Percentiles rank a stretch among this genome's conserved stretches.
phyloP scores from a whole-genome alignment of 2,797 vertebrate genomes.

The Denticeps clupeoides region DNA sequence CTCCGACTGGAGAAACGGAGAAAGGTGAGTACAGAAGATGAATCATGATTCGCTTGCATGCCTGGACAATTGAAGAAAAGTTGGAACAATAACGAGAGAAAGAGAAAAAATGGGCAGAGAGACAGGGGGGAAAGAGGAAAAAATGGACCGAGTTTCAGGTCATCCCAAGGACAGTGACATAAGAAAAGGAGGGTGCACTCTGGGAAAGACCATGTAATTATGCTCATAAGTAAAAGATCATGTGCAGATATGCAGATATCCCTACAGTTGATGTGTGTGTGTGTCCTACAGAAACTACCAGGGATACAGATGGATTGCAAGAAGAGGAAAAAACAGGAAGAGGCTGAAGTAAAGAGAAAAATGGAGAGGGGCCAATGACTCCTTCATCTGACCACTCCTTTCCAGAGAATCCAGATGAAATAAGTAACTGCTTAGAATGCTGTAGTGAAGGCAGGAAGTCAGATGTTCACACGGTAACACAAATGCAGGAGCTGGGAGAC shows the following conservation, averaged over 20 bases:
- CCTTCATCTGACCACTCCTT: too few species aligned
- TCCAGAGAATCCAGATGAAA: too few species aligned
- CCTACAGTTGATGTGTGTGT: slow-evolving; percentile 13
- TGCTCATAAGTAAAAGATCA: neutral
- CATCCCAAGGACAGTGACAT: slow-evolving; percentile 2
- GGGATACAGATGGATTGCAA: slow-evolving; percentile 5
- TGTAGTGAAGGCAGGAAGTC: neutral
- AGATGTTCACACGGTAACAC: neutral
- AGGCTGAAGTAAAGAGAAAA: neutral
- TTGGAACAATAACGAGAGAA: slow-evolving; percentile 38
- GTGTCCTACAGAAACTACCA: slow-evolving; percentile 8
- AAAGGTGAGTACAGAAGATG: slow-evolving; percentile 58
- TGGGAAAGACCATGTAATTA: slow-evolving; percentile 6
- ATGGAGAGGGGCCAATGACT: slow-evolving; percentile 15
- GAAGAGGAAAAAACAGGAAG: neutral
- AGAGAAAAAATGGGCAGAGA: slow-evolving; percentile 25
- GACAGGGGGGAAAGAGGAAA: neutral
- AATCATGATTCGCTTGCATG: slow-evolving; percentile 67
- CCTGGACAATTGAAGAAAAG: slow-evolving; percentile 59
- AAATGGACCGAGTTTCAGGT: neutral
- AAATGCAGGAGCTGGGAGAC: slow-evolving; percentile 1
- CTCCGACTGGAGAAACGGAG: slow-evolving; percentile 1
- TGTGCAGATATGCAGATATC: slow-evolving; percentile 19
- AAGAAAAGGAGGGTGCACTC: slow-evolving; percentile 21
- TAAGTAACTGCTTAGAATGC: too few species aligned